phyloP scores from a whole-genome alignment of 2,113 vertebrate species.

The Phainopepla nitens region DNA sequence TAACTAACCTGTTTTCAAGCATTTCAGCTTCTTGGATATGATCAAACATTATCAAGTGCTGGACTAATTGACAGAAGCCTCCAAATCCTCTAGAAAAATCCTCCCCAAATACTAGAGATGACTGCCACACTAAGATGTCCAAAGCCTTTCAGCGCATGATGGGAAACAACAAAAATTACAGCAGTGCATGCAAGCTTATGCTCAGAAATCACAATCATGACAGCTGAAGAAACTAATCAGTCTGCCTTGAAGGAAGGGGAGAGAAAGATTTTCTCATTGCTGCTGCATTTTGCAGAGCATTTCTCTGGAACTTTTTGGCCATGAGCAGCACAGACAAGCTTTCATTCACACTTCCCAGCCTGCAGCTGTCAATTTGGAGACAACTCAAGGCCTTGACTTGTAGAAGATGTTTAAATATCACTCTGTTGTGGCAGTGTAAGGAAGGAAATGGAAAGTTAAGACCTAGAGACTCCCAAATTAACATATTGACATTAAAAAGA shows the following conservation, averaged over 20 bases:
- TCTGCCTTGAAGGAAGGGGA: not conserved
- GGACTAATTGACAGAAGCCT: constrained; percentile 78
- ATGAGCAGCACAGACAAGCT: constrained; percentile 83
- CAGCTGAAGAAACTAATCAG: not conserved
- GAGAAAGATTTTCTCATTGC: not conserved
- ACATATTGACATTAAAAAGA: not conserved
- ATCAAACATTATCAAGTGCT: constrained; percentile 81
- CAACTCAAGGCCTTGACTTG: constrained; percentile 81
- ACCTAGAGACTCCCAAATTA: not conserved
- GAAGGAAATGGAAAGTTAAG: not conserved
- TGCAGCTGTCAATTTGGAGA: constrained; percentile 86
- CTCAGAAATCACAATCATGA: not conserved
- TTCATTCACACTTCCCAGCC: constrained; percentile 85
- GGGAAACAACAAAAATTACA: not conserved
- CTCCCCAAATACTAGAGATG: not conserved
- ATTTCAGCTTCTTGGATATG: constrained; percentile 73
- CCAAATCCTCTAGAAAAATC: not conserved
- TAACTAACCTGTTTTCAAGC: constrained; percentile 71
- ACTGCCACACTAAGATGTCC: not conserved
- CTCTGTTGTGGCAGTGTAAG: constrained; percentile 76
- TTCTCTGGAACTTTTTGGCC: constrained; percentile 82
- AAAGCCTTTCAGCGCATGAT: not conserved
- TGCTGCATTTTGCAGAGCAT: not conserved
- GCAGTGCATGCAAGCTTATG: not conserved
- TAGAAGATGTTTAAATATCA: constrained; percentile 87